Base-by-base conservation (phyloP, 2,113 vertebrate genomes). In the Echinops telfairi region DNA sequence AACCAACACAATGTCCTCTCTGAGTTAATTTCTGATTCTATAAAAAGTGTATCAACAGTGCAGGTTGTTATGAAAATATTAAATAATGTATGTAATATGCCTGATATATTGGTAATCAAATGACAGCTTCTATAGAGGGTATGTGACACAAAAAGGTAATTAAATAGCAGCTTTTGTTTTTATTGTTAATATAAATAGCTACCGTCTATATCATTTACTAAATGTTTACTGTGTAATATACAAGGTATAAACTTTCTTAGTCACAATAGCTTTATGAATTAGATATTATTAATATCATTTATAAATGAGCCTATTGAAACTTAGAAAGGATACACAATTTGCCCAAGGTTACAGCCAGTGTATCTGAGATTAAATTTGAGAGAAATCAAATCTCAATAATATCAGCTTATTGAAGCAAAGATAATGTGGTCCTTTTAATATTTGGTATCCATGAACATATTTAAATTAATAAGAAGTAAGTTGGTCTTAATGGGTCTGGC, bases 101-200 rank as follows among this genome's bases (percentile, higher is more conserved):
- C 60, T 58, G 43, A 33, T 23, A 83, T 27, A 89, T 82, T 33
- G 25, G 57, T 87, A 90, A 92, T 95, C 91, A 87, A 91, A 79
- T 82, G 40, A 4, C 38, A 94, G 76, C 29, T 92, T 80, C 68
- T 84, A 82, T 60, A 47, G 47, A 53, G 47, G 47, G 47, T 53
- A 9, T 53, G 47, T 10, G 47, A 53, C 31, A 89, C 82, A 94
- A 86, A 19, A 40, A 33, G 31, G 57, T 84, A 90, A 91, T 95
- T 91, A 87, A 91, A 79, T 85, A 33, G 6, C 43, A 94, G 76
- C 29, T 92, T 80, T 64, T 84, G 78, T 53, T 86, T 57, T 25
- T 88, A 78, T 83, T 94, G 47, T 43, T 60, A 78, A 75, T 43
- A 79, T 43, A 85, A 94, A 87, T 82, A 84, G 33, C 71, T 81